Evolutionary conservation across 2,797 vertebrate species (phyloP), one percentile per base, ranked within the genome.

Genomic region (Bradypus variegatus): DNA sequence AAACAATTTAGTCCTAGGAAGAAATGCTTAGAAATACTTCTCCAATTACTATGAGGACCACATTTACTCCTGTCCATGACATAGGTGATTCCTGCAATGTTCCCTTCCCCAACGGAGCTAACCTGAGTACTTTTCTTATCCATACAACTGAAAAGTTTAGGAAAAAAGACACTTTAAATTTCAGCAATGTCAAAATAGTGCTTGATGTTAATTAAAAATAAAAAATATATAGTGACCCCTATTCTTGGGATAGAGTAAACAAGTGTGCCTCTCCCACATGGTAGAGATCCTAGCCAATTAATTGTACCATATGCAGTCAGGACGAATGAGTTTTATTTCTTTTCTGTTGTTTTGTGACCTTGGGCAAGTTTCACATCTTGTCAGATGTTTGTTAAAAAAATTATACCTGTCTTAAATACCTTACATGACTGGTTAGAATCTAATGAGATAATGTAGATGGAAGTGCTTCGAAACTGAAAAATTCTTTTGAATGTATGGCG

Each of bases 401-500:
- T n/a, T 21, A 88, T 69, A 69, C 2, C 4, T 86, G 16, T 82
- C 50, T 86, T 62, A n/a, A 90, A 55, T 78, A 83, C 3, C 45
- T 89, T 75, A 67, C 29, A n/a, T 75, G 58, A 60, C 41, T 75
- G 29, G 3, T 89, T 82, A 87, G 91, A 92, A 93, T 86, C 33
- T 81, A 86, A 70, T 89, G 38, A 89, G 55, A 36, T 38, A 25
- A 31, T 82, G 21, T 67, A 91, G 48, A 65, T 75, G 29, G 81
- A 93, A 65, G 73, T 86, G 12, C 50, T 94, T 41, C 83, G 14
- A 79, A 93, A 83, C 86, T 67, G 64, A 78, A 13, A 69, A 76
- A 90, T 50, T 25, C 75, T 78, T 16, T 76, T 45, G 77, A 86
- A 84, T n/a, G 3, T 58, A 76, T 94, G 73, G 31, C 50, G 64